Percentiles rank a stretch among this genome's conserved stretches.
These are phyloP conservation scores for Drosophila serrata DNA, from an alignment of 1,140 invertebrate genomes.

Conservation along the genomic window DNA sequence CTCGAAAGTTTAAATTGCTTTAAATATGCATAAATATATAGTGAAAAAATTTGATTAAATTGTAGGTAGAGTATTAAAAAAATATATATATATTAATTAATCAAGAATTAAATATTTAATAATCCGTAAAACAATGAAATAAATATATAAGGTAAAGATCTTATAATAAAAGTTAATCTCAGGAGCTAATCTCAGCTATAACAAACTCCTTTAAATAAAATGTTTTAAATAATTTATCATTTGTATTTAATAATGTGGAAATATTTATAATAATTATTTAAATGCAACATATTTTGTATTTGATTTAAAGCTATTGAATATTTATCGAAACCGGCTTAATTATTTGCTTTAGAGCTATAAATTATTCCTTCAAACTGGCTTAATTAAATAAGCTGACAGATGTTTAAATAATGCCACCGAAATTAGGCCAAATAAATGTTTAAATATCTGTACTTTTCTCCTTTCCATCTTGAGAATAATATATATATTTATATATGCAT, in stretches of 20 bases:
- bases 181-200: too few relatives aligned
- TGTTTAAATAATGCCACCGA: background rate
- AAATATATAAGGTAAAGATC: too few relatives aligned
- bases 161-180: too few relatives aligned
- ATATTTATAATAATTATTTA: background rate
- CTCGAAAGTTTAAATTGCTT: background rate
- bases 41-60: too few relatives aligned
- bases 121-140: background rate
- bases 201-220: background rate
- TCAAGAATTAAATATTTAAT: background rate
- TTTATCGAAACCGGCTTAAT: background rate
- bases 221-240: background rate
- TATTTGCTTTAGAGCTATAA: background rate
- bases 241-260: too few relatives aligned
- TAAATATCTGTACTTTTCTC: too few relatives aligned
- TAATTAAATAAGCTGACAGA: background rate
- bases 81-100: background rate
- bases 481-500: background rate
- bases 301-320: background rate
- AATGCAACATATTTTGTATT: background rate
- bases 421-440: background rate
- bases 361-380: background rate
- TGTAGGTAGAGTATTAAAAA: rapidly evolving
- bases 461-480: too few relatives aligned
- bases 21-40: background rate